Evolutionary conservation across 2,113 vertebrate species (phyloP).

Genomic region (Erpornis zantholeuca): DNA sequence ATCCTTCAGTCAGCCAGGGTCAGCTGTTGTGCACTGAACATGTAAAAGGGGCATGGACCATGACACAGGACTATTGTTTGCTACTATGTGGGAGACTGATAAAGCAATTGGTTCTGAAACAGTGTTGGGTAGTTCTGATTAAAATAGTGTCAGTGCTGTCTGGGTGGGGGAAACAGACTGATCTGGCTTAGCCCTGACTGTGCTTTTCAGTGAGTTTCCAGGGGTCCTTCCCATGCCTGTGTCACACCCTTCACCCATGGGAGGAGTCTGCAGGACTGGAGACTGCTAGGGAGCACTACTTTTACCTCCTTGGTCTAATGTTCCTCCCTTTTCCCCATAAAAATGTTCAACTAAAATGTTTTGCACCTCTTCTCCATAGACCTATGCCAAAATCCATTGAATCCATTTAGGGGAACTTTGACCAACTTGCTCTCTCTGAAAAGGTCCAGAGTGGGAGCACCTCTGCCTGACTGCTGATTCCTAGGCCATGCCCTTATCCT

Average conservation of each 20-base stretch:
- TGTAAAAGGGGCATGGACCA: neutral
- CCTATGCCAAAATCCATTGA: neutral
- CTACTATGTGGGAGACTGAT: neutral
- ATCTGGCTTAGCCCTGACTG: neutral
- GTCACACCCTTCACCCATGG: rapidly evolving
- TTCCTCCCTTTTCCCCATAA: neutral
- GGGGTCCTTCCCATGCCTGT: neutral
- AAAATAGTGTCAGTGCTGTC: neutral
- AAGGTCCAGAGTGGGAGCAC: neutral
- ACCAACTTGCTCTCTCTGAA: neutral
- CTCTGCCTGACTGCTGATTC: neutral
- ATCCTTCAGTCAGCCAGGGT: neutral
- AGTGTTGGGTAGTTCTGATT: neutral
- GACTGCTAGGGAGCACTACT: neutral
- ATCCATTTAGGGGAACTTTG: neutral
- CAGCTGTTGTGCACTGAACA: neutral
- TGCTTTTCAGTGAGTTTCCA: neutral
- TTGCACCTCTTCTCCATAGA: neutral
- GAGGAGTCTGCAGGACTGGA: neutral
- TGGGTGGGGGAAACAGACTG: rapidly evolving
- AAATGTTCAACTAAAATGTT: neutral
- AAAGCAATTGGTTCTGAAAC: neutral
- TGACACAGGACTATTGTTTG: neutral
- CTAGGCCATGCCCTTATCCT: neutral
- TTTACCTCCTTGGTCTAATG: neutral